Base-by-base conservation (phyloP, 1,140 invertebrate genomes). In the Drosophila ironensis region DNA sequence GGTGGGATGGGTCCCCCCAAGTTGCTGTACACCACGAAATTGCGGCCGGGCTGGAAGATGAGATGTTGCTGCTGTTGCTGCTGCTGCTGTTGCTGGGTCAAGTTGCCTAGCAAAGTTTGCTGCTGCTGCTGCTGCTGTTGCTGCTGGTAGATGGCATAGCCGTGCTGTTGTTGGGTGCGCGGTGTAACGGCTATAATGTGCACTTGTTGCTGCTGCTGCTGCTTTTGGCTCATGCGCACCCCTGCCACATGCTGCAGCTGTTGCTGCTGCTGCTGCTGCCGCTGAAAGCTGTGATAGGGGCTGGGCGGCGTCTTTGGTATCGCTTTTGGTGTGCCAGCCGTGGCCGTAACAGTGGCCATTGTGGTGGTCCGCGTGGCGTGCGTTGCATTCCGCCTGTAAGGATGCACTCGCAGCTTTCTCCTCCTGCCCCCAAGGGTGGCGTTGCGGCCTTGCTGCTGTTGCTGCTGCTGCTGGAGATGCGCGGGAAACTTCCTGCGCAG, bases 11-110 rank as follows among this genome's bases (percentile, higher is more conserved):
- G 51, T 22, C 78, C 87, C 37, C 78, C 87, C 37, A 88, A 57
- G 41, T 88, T 88, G 42, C 78, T 87, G 42, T 89, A 89, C 0
- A 89, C 50, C 42, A 89, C 48, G 52, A 89, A 81, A 19, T 89
- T 88, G 45, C 66, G 87, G 33, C 72, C 77, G 12, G 77, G 77
- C 27, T 88, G 81, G 14, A 89, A 59, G 33, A 87, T 41, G 42
- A 86, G 47, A 41, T 88, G 84, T 60, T 82, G 75, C 51, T 81
- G 78, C 53, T 82, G 67, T 12, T 80, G 66, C 8, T 73, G 60
- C 14, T 33, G 28, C 16, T 75, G 61, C 19, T 75, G 75, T 37
- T 68, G 78, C 27, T 57, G 81, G 44, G 75, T 75, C 7, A 66
- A 50, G 45, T 84, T 82, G 28, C 73, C 74, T 48, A 74, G 63